A percentile compares a stretch with the other conserved stretches of the same genome.
Conservation (phyloP, 1,140 invertebrate genomes). For the Agrypnia vestita region DNA sequence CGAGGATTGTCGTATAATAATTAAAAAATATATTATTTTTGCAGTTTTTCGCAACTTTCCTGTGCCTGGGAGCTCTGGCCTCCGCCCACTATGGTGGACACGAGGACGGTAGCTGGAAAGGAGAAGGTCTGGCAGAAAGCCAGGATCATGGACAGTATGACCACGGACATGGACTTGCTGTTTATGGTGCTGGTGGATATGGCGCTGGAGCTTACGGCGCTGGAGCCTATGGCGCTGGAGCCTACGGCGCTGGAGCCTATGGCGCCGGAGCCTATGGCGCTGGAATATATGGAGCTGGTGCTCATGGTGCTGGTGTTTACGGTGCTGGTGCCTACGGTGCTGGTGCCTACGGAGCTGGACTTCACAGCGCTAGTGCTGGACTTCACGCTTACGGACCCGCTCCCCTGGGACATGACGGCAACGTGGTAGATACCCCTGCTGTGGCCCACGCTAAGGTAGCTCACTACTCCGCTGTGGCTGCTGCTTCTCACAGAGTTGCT, state of each 20-base stretch:
- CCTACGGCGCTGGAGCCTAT: constrained; percentile 64
- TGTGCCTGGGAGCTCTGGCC: constrained; percentile 47
- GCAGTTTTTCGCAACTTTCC: constrained; percentile 48
- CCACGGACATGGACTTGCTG: constrained; percentile 4
- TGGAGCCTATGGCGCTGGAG: background rate
- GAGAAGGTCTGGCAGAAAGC: constrained; percentile 28
- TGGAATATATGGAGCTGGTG: background rate
- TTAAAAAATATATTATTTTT: background rate
- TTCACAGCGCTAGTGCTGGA: constrained; percentile 62
- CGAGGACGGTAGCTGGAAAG: constrained; percentile 34
- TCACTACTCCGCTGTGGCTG: constrained; percentile 53
- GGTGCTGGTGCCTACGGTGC: constrained; percentile 63
- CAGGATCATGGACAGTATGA: constrained; percentile 34
- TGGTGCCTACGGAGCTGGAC: too few species aligned
- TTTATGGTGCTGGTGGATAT: constrained; percentile 34
- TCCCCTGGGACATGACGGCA: constrained; percentile 63
- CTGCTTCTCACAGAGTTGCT: constrained; percentile 67
- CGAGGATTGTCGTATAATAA: too few species aligned
- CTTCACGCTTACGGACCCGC: constrained; percentile 63
- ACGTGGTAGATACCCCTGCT: constrained; percentile 69
- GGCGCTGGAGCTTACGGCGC: constrained; percentile 13
- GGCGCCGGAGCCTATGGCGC: constrained; percentile 61
- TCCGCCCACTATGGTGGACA: constrained; percentile 13
- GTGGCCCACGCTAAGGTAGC: constrained; percentile 70
- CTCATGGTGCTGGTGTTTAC: constrained; percentile 46